phyloP scores from a whole-genome alignment of 2,888 invertebrate genomes.

The Lasioglossum morio region DNA sequence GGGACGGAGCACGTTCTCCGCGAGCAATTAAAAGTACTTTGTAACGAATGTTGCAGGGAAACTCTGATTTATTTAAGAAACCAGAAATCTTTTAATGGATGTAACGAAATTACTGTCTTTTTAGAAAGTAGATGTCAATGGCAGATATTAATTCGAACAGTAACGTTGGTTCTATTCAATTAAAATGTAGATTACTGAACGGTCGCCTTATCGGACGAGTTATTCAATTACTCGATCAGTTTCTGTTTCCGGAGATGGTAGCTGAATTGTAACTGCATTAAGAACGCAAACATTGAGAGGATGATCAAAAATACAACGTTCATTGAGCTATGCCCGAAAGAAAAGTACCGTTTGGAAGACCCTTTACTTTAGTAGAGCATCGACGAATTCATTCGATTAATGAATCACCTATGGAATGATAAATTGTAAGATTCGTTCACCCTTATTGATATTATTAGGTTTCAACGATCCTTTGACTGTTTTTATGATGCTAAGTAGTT shows the following conservation, averaged over 20 bases:
- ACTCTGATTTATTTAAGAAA: background rate
- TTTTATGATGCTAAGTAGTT: background rate
- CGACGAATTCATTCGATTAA: constrained; percentile 7
- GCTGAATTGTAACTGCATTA: background rate
- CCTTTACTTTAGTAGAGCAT: background rate
- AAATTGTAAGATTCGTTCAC: background rate
- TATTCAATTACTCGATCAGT: background rate
- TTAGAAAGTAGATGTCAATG: background rate
- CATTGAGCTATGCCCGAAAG: background rate
- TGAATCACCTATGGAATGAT: background rate
- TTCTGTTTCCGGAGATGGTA: background rate
- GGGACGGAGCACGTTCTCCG: background rate
- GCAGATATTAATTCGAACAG: background rate
- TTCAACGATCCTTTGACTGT: background rate
- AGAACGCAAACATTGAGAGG: background rate
- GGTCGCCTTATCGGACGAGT: background rate
- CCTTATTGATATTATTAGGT: background rate
- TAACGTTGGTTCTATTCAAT: background rate
- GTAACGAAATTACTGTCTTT: background rate
- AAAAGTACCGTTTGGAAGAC: background rate
- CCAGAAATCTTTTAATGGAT: background rate
- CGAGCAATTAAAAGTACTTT: background rate
- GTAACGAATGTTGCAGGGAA: background rate
- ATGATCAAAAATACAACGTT: too few relatives aligned
- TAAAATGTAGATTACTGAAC: background rate